Base-by-base conservation (phyloP, 2,113 vertebrate species). In the Halichoeres trimaculatus region DNA sequence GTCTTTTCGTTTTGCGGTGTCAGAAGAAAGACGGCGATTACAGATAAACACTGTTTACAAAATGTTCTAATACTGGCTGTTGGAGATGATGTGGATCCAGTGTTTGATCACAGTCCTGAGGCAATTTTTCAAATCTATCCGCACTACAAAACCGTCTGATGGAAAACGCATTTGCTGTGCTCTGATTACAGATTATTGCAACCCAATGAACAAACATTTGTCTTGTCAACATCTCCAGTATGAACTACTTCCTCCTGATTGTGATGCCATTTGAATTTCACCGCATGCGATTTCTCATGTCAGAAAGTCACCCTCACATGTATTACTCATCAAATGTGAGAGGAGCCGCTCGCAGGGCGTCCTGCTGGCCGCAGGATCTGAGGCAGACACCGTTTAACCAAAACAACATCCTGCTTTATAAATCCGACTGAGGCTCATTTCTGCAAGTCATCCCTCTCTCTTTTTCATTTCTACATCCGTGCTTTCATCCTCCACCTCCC, bases 161-260 rank as follows among this genome's bases (percentile, higher is more conserved):
- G 82, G 85, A 88, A 90, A 89, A 88, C 63, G 13, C 87, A 85
- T 91, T 90, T 88, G 78, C 85, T 82, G 84, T 86, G 85, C 81
- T 87, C 83, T 90, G 87, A 90, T 91, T 92, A 88, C 87, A 88
- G 83, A 93, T 91, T 86, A 91, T 91, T 89, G 84, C 88, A 86
- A 90, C 80, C 76, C 86, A 88, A 89, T 83, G 83, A 92, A 85
- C 84, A 91, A 91, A 93, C 88, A 91, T 91, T 90, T 90, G 86
- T 92, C 88, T 85, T 89, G 87, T 91, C 90, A 91, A 91, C 88
- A 85, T 87, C 89, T 80, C 81, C 72, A 78, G 71, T 60, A 66
- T 79, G 70, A 88, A 81, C 82, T 79, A 74, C 81, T 85, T 91
- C 74, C 85, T 83, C 58, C 24, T 76, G 82, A 88, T 78, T 84